These are phyloP conservation scores for Muntiacus reevesi DNA, from an alignment of 2,113 vertebrate genomes.

Conservation along the genomic window DNA sequence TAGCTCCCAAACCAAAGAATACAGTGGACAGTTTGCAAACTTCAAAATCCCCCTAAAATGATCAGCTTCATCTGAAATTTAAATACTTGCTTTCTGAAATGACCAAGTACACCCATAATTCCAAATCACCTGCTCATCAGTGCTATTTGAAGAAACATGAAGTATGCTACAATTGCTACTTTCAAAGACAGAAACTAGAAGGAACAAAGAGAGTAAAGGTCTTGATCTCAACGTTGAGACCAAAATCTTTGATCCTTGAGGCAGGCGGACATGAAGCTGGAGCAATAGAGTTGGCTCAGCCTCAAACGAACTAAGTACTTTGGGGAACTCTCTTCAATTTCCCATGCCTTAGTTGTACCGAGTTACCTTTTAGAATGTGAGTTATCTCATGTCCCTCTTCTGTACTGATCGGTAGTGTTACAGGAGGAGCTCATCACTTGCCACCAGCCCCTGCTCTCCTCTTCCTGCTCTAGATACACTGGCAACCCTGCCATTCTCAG, in stretches of 20 bases:
- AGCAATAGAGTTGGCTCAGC: not conserved
- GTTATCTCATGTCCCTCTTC: not conserved
- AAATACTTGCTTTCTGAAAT: not conserved
- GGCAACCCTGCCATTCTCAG: not conserved
- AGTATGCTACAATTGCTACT: not conserved
- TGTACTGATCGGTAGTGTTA: not conserved
- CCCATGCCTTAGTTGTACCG: no score
- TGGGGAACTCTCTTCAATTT: not conserved
- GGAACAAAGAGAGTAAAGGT: not conserved
- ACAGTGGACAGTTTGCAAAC: not conserved
- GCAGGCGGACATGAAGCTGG: not conserved
- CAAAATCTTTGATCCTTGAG: not conserved
- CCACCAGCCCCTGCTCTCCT: not conserved
- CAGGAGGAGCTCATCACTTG: not conserved
- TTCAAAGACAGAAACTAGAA: not conserved
- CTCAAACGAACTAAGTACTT: not conserved
- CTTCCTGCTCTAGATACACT: not conserved
- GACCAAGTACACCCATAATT: not conserved
- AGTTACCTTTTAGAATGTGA: not conserved
- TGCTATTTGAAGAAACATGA: constrained; percentile 1
- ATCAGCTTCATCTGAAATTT: not conserved
- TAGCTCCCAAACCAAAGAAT: not conserved
- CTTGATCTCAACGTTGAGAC: not conserved
- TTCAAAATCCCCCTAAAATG: not conserved
- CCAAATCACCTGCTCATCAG: not conserved